Percentiles rank a stretch among this genome's conserved stretches.
Conservation (phyloP, 1,140 invertebrate genomes). For the Babylonia areolata region DNA sequence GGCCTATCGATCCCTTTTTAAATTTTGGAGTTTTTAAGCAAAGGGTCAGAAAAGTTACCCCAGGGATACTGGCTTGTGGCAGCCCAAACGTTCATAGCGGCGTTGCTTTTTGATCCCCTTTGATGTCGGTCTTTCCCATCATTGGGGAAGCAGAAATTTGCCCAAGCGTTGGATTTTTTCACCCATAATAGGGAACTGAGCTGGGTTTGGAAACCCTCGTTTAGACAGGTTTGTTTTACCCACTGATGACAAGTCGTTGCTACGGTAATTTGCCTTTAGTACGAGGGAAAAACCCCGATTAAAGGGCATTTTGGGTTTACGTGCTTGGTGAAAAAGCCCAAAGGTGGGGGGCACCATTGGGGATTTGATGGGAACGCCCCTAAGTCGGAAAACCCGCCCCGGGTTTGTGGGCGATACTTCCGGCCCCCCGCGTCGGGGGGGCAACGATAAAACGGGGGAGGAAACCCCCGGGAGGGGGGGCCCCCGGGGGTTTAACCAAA, state of each 20-base stretch:
- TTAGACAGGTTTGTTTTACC: conserved; percentile 89
- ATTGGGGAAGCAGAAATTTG: conserved; percentile 90
- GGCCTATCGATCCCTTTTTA: conserved; percentile 86
- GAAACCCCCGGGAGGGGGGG: conserved; percentile 5
- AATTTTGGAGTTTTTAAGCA: conserved; percentile 85
- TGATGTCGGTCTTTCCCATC: conserved; percentile 91
- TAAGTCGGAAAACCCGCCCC: conserved; percentile 78
- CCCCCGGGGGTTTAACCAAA: conserved; percentile 52
- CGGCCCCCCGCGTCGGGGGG: conserved; percentile 63
- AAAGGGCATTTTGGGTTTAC: conserved; percentile 85
- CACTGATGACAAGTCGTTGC: conserved; percentile 74
- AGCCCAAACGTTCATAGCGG: conserved; percentile 87
- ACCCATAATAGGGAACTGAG: conserved; percentile 86
- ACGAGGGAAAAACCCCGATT: conserved; percentile 87
- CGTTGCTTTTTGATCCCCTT: conserved; percentile 89
- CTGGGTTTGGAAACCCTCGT: conserved; percentile 86
- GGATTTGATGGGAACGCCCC: conserved; percentile 89
- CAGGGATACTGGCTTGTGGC: conserved; percentile 89
- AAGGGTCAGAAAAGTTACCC: conserved; percentile 91
- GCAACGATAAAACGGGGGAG: conserved; percentile 56
- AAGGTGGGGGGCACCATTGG: conserved; percentile 87
- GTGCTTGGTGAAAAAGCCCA: conserved; percentile 78
- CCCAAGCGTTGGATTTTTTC: conserved; percentile 88
- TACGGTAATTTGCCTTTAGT: conserved; percentile 79
- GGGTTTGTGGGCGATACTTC: conserved; percentile 76